These are phyloP conservation scores for Philereme vetulata DNA, from an alignment of 2,888 invertebrate species.

Conservation along the genomic window DNA sequence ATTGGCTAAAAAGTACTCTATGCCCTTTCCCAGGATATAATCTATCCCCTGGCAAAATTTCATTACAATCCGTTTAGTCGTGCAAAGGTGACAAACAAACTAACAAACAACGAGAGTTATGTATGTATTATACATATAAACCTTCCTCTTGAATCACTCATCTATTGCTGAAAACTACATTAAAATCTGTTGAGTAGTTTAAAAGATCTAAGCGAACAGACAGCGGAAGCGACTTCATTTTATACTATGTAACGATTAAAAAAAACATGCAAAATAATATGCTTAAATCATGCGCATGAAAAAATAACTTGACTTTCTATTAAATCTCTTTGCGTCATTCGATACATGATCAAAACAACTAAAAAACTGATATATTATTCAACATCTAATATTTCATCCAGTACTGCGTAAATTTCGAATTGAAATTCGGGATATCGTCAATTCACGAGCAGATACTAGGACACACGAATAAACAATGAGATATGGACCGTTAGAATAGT, in stretches of 20 bases:
- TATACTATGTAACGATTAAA: not conserved
- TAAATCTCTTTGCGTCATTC: conserved; percentile 30
- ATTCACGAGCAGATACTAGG: conserved; percentile 10
- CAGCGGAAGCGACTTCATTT: no score
- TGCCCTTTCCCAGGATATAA: no score
- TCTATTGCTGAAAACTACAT: no score
- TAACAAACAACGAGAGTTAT: no score
- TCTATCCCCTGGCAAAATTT: no score
- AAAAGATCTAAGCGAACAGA: no score
- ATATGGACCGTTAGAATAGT: conserved; percentile 4
- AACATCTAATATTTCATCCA: conserved; percentile 9
- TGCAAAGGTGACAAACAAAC: no score
- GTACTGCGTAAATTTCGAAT: conserved; percentile 8
- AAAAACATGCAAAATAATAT: not conserved
- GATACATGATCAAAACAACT: conserved; percentile 23
- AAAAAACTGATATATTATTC: conserved; percentile 13
- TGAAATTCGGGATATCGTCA: conserved; percentile 9
- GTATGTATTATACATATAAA: no score
- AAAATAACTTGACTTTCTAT: conserved; percentile 22
- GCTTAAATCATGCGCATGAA: conserved; percentile 23
- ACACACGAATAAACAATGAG: conserved; percentile 10
- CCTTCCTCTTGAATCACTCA: no score
- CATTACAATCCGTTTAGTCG: no score
- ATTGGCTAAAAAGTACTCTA: no score
- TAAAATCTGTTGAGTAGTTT: no score